phyloP scores from a whole-genome alignment of 2,888 invertebrate genomes.

The Meliscaeva auricollis region DNA sequence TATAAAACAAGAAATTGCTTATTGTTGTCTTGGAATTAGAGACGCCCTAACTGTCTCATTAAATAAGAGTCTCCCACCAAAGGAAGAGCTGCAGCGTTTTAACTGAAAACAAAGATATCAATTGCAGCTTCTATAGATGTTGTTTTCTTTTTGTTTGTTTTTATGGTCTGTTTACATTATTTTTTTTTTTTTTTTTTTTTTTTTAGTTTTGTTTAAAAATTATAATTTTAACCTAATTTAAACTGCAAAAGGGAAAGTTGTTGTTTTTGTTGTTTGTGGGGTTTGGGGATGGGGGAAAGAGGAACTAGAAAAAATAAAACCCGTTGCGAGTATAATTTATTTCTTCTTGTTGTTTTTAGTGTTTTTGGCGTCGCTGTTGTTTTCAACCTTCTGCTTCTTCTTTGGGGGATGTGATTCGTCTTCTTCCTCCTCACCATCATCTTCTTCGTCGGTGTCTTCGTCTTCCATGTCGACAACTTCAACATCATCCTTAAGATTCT shows the following conservation, averaged over 20 bases:
- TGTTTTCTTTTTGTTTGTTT: constrained; percentile 13
- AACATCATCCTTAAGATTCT: constrained; percentile 92
- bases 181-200: constrained; percentile 23
- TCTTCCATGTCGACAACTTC: constrained; percentile 93
- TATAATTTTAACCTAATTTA: constrained; percentile 66
- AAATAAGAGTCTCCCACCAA: constrained; percentile 15
- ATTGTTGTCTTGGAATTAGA: constrained; percentile 22
- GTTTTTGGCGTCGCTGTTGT: constrained; percentile 89
- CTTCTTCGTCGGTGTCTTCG: constrained; percentile 91
- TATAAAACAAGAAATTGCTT: constrained; percentile 42
- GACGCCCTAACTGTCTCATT: constrained; percentile 9
- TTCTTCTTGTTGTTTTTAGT: constrained; percentile 89
- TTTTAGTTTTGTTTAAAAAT: constrained; percentile 50
- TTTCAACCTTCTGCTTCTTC: constrained; percentile 91
- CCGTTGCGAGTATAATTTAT: constrained; percentile 56
- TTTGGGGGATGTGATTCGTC: constrained; percentile 91
- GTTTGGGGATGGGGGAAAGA: constrained; percentile 31
- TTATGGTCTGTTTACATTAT: constrained; percentile 53
- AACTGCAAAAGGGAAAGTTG: constrained; percentile 65
- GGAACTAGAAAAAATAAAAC: constrained; percentile 66
- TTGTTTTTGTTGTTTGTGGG: constrained; percentile 33
- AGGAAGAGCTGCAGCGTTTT: constrained; percentile 23
- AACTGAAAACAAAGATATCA: constrained; percentile 65
- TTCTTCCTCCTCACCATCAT: constrained; percentile 86
- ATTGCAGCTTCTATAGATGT: constrained; percentile 7